Percentiles rank a stretch among this genome's conserved stretches.
Conservation (phyloP, 2,113 vertebrate species). For the Colistium nudipinnis region DNA sequence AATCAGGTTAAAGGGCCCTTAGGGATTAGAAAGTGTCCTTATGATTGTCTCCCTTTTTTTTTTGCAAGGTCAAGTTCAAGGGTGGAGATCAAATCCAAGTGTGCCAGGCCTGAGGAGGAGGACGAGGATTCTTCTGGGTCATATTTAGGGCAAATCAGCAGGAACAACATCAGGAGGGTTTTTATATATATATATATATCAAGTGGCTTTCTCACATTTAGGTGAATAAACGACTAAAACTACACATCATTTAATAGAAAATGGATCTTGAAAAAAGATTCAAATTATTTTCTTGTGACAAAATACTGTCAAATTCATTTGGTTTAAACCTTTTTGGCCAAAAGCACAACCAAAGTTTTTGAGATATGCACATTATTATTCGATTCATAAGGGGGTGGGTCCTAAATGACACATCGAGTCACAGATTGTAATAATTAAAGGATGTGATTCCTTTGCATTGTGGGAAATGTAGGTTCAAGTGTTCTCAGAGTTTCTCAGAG, state of each 20-base stretch:
- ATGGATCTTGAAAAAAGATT: background rate
- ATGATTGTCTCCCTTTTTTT: slow-evolving; percentile 76
- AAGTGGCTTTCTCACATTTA: background rate
- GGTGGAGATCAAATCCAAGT: background rate
- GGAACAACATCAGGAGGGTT: too few species aligned
- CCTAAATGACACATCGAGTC: too few species aligned
- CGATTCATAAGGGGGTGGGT: background rate
- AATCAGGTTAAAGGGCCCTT: background rate
- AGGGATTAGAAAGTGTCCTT: slow-evolving; percentile 80
- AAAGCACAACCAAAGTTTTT: background rate
- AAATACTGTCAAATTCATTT: background rate
- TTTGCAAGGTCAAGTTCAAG: slow-evolving; percentile 17
- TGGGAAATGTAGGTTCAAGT: background rate
- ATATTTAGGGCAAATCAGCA: background rate
- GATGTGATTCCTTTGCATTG: too few species aligned
- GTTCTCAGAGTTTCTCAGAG: too few species aligned
- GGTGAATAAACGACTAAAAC: background rate
- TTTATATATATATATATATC: background rate
- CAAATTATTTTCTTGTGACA: background rate
- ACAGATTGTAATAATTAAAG: too few species aligned
- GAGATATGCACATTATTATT: background rate
- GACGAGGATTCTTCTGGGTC: slow-evolving; percentile 4
- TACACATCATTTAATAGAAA: background rate
- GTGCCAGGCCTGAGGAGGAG: slow-evolving; percentile 15
- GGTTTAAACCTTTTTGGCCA: background rate